Percentiles rank a stretch among this genome's conserved stretches.
Evolutionary conservation across 2,113 vertebrate genomes (phyloP).

Genomic region (Archilochus colubris): DNA sequence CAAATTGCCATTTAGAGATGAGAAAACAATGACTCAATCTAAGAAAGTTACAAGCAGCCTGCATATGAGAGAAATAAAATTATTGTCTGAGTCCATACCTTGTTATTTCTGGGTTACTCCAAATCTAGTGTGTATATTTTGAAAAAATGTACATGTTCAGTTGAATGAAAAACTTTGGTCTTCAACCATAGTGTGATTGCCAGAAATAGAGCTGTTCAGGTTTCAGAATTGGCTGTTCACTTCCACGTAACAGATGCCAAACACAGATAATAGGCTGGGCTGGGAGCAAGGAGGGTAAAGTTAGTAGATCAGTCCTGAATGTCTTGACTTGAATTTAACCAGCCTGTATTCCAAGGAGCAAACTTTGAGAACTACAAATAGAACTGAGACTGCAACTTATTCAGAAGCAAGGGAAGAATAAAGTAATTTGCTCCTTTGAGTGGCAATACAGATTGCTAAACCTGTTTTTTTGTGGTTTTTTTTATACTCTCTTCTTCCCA

Average conservation of each 20-base stretch:
- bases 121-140: background rate
- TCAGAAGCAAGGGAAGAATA: background rate
- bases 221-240: background rate
- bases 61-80: background rate
- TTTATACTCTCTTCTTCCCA: background rate
- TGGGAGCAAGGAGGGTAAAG: background rate
- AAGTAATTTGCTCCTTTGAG: background rate
- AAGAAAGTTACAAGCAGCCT: background rate
- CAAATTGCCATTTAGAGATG: constrained; percentile 24
- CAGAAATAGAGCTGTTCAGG: background rate
- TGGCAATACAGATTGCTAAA: background rate
- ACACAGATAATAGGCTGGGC: background rate
- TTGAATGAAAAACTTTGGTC: background rate
- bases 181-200: background rate
- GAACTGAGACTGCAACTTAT: background rate
- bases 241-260: background rate
- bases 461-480: background rate
- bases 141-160: background rate
- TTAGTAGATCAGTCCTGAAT: background rate
- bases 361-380: background rate
- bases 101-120: background rate
- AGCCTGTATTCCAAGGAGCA: background rate
- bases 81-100: background rate
- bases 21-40: constrained; percentile 15
- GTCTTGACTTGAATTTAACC: background rate